These are phyloP conservation scores for Perithous albicinctus DNA, from an alignment of 2,888 invertebrate genomes.

Conservation along the genomic window DNA sequence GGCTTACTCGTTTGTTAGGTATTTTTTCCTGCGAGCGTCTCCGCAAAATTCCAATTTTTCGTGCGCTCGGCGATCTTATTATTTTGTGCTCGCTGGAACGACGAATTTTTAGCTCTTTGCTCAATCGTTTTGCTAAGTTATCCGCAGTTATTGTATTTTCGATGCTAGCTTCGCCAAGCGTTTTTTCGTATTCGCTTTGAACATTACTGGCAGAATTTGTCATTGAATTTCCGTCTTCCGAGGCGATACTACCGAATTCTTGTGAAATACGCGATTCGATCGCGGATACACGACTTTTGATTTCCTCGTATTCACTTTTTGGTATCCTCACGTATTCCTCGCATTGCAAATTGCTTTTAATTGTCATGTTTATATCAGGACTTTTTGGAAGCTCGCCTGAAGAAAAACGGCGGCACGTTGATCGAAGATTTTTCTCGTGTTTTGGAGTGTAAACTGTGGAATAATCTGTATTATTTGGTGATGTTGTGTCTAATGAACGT, in stretches of 20 bases:
- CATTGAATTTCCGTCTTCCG: constrained; percentile 74
- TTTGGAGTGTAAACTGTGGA: constrained; percentile 24
- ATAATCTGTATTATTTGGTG: constrained; percentile 22
- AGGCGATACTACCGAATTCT: constrained; percentile 86
- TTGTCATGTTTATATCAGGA: not conserved
- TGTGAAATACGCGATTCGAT: constrained; percentile 90
- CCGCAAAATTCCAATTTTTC: constrained; percentile 92
- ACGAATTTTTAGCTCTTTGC: constrained; percentile 91
- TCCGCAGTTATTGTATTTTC: constrained; percentile 89
- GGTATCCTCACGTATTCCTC: constrained; percentile 90
- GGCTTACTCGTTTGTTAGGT: constrained; percentile 79
- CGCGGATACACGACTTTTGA: constrained; percentile 90
- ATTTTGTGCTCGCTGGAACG: constrained; percentile 89
- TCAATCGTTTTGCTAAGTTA: constrained; percentile 89
- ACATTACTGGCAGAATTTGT: constrained; percentile 88
- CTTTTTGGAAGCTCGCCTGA: constrained; percentile 33
- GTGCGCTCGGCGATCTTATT: constrained; percentile 92
- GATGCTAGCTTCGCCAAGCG: constrained; percentile 89
- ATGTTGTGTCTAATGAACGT: constrained; percentile 65
- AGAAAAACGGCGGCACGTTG: constrained; percentile 46
- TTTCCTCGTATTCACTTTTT: constrained; percentile 92
- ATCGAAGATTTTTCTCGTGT: constrained; percentile 56
- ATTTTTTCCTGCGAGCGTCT: constrained; percentile 89
- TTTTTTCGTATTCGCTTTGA: constrained; percentile 90
- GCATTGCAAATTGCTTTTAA: constrained; percentile 67